Percentiles rank a stretch among this genome's conserved stretches.
phyloP scores from a whole-genome alignment of 2,113 vertebrate species.

The Ahaetulla prasina region DNA sequence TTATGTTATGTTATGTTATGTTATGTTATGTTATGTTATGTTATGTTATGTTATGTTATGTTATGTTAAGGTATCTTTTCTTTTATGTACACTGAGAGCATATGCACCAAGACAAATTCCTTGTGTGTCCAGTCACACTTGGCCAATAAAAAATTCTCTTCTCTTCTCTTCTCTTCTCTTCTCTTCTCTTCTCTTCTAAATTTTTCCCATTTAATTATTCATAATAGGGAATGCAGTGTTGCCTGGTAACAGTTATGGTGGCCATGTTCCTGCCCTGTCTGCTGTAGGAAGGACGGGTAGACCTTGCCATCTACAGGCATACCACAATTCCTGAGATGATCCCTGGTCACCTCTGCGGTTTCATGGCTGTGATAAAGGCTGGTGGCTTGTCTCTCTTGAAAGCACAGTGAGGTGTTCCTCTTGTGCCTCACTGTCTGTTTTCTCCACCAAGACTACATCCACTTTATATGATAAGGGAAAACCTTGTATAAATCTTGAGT shows the following conservation, averaged over 20 bases:
- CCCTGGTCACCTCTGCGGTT: background rate
- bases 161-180: too few relatives aligned
- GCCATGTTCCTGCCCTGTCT: background rate
- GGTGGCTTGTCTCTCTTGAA: background rate
- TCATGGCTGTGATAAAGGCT: background rate
- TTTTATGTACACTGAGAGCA: too few relatives aligned
- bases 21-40: too few relatives aligned
- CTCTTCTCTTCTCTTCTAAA: background rate
- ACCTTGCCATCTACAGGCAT: background rate
- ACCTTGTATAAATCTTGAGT: background rate
- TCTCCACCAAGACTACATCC: background rate
- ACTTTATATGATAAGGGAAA: background rate
- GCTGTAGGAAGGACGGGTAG: background rate
- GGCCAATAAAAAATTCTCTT: too few relatives aligned
- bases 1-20: too few relatives aligned
- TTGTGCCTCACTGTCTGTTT: background rate
- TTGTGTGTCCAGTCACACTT: too few relatives aligned
- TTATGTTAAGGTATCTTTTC: too few relatives aligned
- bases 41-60: too few relatives aligned
- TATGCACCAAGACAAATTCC: too few relatives aligned
- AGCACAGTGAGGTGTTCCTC: background rate
- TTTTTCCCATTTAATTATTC: background rate
- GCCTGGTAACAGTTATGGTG: background rate
- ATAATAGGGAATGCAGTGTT: background rate
- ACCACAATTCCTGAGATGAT: background rate